These are phyloP conservation scores for Norana najaformis DNA, from an alignment of 2,888 invertebrate species.

Conservation along the genomic window DNA sequence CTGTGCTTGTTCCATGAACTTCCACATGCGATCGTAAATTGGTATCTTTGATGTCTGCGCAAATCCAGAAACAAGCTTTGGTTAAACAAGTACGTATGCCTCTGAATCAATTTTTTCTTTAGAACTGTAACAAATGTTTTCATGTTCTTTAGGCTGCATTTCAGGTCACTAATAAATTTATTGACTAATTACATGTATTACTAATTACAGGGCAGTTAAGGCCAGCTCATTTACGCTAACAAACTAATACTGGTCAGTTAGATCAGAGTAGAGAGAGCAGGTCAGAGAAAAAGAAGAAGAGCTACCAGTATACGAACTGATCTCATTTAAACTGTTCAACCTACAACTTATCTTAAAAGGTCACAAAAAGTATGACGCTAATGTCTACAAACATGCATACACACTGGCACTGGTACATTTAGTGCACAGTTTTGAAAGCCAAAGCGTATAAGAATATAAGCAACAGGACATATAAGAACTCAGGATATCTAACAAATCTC, in stretches of 20 bases:
- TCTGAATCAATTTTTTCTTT: not conserved
- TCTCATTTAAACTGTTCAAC: too few relatives aligned
- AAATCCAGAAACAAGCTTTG: conserved; percentile 1
- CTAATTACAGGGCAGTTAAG: not conserved
- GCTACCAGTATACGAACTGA: not conserved
- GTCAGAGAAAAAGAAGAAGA: not conserved
- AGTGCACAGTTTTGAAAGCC: not conserved
- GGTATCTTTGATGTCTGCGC: conserved; percentile 80
- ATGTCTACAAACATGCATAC: not conserved
- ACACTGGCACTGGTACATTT: not conserved
- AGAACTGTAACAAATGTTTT: not conserved
- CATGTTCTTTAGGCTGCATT: not conserved
- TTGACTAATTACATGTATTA: too few relatives aligned
- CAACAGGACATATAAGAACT: not conserved
- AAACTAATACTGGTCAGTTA: too few relatives aligned
- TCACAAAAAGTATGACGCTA: not conserved
- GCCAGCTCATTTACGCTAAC: not conserved
- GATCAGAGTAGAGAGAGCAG: not conserved
- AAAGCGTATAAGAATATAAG: not conserved
- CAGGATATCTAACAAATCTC: too few relatives aligned
- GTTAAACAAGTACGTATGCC: not conserved
- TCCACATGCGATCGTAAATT: conserved; percentile 93
- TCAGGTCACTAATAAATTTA: not conserved
- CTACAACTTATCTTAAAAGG: too few relatives aligned
- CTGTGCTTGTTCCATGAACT: conserved; percentile 85